Base-by-base conservation (phyloP, 2,113 vertebrate genomes). In the Pristiophorus japonicus region DNA sequence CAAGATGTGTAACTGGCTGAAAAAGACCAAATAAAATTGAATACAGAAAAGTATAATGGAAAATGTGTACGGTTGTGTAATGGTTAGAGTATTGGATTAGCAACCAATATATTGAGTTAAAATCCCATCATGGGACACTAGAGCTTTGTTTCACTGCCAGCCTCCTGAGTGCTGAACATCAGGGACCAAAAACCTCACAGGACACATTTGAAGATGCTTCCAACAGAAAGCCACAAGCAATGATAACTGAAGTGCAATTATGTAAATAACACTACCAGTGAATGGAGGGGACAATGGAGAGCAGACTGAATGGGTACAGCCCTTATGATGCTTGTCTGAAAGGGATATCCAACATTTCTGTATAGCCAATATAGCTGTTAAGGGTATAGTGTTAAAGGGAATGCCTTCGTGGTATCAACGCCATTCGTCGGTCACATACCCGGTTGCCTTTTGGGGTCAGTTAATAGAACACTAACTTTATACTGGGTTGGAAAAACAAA, bases 401-500 rank as follows among this genome's bases (percentile, higher is more conserved):
- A 67, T 94, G 10, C 51, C 27, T 94, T 27, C 16, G 93, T 94
- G 93, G 65, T 66, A 47, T 51, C 24, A 30, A 63, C 51, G 93
- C 24, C 65, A 47, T 73, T 63, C 93, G 38, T 94, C 65, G 70
- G 93, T 22, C 88, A 92, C 88, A 92, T 45, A 94, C 65, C 51
- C 73, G 24, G n/a, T 94, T 42, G 65, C 45, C 24, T 94, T 93
- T 94, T 14, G 92, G 93, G 51, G 42, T 94, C 93, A 70, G n/a
- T 73, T 94, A 70, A 70, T 94, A 67, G 42, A 73, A 70, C 27
- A 70, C 65, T 67, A 70, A 70, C 66, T 94, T 94, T 94, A 70
- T 94, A 70, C 51, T 94, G 73, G 93, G 73, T 90, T 42, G 91
- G 63, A 96, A 90, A 96, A 67, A 95, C n/a, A 91, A 95, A 94